Evolutionary conservation across 2,888 invertebrate genomes (phyloP), one percentile per base, ranked within the genome.

Genomic region (Dexiosoma caninum): DNA sequence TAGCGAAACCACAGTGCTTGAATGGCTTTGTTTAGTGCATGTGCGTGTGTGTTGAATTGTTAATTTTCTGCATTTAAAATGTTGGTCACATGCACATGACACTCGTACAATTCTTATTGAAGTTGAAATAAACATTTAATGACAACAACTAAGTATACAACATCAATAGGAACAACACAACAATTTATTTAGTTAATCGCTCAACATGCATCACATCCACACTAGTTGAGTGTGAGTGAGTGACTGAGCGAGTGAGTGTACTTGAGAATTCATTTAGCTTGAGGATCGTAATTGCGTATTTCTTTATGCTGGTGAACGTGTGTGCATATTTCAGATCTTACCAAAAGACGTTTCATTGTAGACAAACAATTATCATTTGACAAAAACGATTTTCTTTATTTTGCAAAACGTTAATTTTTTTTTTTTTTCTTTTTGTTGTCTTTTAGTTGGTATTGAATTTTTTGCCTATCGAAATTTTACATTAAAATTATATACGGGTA

Each of bases 51-150:
- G 37, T 3, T 40, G 32, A 49, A 55, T 71, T 64, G 40, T 62
- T 49, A 8, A 60, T 27, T 14, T 30, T 59, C 30, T 37, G 23
- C 12, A 27, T 71, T 80, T 51, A 16, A 71, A 74, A 76, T 66
- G 30, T 64, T 81, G 46, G 70, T 78, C 78, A 74, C 77, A 77
- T 81, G 76, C 74, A 64, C 66, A 79, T 67, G 55, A 70, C 70
- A 46, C 76, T 55, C 62, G 16, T 69, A 32, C 53, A 59, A 70
- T 66, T 70, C 53, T 19, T 57, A 42, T 27, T 57, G n/a, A 46
- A 57, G 70, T 66, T 67, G 35, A 57, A 46, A 14, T 12, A 62
- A 69, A 69, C 62, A 46, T 69, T 37, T 55, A 76, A 70, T 64
- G 70, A 62, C 62, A 64, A 49, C 40, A 66, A 49, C 46, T 46